phyloP scores from a whole-genome alignment of 2,888 invertebrate genomes.

The Oscheius onirici region DNA sequence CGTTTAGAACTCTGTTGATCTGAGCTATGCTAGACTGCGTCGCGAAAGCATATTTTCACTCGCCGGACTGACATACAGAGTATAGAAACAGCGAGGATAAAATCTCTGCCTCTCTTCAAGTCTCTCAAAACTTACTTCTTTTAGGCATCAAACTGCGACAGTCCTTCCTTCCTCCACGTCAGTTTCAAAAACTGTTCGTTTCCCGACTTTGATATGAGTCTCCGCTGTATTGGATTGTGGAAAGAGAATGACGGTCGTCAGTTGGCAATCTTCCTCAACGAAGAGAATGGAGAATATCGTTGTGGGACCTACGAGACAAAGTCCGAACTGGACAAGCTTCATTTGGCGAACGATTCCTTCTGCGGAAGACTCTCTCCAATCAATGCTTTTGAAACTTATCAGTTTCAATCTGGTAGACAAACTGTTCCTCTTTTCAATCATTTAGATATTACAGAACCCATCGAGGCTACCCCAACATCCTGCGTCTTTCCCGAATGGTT shows the following conservation, averaged over 20 bases:
- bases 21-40: too few species aligned
- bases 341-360: conserved; percentile 50
- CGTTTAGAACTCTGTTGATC: too few species aligned
- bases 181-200: conserved; percentile 59
- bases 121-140: neutral
- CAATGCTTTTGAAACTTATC: conserved; percentile 47
- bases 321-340: conserved; percentile 1
- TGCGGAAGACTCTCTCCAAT: conserved; percentile 43
- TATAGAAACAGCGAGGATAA: too few species aligned
- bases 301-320: conserved; percentile 39
- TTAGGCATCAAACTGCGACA: conserved; percentile 56
- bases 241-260: conserved; percentile 34
- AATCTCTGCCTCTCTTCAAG: too few species aligned
- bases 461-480: conserved; percentile 45
- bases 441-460: too few species aligned
- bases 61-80: too few species aligned
- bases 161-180: conserved; percentile 42
- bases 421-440: neutral
- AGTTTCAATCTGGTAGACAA: conserved; percentile 36
- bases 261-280: conserved; percentile 51
- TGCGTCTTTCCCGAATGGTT: conserved; percentile 61
- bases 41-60: too few species aligned
- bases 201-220: conserved; percentile 57
- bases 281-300: conserved; percentile 59
- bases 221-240: conserved; percentile 56